Base-by-base conservation (phyloP, 1,140 invertebrate species). In the Dufourea novaeangliae region DNA sequence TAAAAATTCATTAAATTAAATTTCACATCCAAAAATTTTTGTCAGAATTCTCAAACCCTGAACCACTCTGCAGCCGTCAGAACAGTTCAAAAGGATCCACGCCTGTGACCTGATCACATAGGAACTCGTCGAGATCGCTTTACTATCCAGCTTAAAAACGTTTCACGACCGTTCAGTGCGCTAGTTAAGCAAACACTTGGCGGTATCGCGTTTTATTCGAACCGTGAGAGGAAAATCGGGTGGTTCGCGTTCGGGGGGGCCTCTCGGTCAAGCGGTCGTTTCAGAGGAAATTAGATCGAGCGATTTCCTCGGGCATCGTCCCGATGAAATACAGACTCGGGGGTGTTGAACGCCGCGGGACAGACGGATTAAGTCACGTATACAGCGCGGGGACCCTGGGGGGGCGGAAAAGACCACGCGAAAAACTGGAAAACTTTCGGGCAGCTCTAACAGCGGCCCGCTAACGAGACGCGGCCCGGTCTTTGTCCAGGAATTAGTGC, bases 231-330 rank as follows among this genome's bases (percentile, higher is more conserved):
- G 67, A 82, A 83, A 83, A 77, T 64, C 71, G 52, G n/a, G n/a
- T n/a, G n/a, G 80, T 72, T 79, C 76, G 71, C 77, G 73, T 44
- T n/a, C 57, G 27, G 44, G 57, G 32, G 74, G 62, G 74, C 52
- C 37, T 68, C n/a, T 63, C 62, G 74, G 63, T 37, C 32, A 52
- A 66, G 20, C 61, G 81, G 34, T 57, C 74, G 81, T 82, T 82
- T 57, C 46, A 64, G 41, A 63, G 80, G 68, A 82, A 83, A 83
- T 83, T 82, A 72, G 79, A 83, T 82, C 81, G 67, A 27, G 56
- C 67, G 67, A 83, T 83, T 82, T 82, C 74, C 81, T 61, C 61
- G 67, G 76, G 12, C 67, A 77, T 74, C 25, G 69, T 34, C 34
- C 20, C 1, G 3, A 17, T 4, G 32, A 37, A 27, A 73, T 20